These are phyloP conservation scores for Calyptommatus sinebrachiatus DNA, from an alignment of 2,113 vertebrate genomes.

Conservation along the genomic window DNA sequence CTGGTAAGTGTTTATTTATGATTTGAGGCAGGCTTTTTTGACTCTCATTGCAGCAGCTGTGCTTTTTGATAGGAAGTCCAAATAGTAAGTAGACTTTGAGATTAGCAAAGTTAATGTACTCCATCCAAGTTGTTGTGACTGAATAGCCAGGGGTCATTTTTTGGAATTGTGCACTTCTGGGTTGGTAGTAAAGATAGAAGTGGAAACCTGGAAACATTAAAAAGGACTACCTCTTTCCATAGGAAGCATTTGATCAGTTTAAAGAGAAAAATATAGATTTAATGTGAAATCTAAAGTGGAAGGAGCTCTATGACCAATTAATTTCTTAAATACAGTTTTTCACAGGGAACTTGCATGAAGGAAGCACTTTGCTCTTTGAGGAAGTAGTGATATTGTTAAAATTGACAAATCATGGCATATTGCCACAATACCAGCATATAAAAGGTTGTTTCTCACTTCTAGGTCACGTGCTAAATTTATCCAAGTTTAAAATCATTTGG, in stretches of 20 bases:
- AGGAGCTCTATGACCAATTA: background rate
- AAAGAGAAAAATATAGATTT: background rate
- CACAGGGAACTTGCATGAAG: slow-evolving; percentile 6
- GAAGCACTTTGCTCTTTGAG: background rate
- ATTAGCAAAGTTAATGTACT: background rate
- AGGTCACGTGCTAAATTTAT: slow-evolving; percentile 7
- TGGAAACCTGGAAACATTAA: background rate
- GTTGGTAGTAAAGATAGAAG: background rate
- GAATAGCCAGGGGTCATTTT: background rate
- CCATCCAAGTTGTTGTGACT: background rate
- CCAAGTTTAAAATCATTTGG: slow-evolving; percentile 17
- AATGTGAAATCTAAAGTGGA: background rate
- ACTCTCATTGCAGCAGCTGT: background rate
- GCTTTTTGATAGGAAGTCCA: background rate
- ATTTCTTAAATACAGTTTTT: background rate
- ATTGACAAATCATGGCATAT: slow-evolving; percentile 1
- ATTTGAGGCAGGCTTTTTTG: background rate
- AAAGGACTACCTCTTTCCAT: background rate
- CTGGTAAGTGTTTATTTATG: slow-evolving; percentile 67
- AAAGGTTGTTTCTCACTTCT: background rate
- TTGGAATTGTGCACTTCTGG: background rate
- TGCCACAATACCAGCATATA: background rate
- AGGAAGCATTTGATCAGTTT: background rate
- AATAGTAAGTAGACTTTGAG: background rate
- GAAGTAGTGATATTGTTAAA: background rate